Evolutionary conservation across 2,888 invertebrate species (phyloP).

Genomic region (Heliothis peltigera): DNA sequence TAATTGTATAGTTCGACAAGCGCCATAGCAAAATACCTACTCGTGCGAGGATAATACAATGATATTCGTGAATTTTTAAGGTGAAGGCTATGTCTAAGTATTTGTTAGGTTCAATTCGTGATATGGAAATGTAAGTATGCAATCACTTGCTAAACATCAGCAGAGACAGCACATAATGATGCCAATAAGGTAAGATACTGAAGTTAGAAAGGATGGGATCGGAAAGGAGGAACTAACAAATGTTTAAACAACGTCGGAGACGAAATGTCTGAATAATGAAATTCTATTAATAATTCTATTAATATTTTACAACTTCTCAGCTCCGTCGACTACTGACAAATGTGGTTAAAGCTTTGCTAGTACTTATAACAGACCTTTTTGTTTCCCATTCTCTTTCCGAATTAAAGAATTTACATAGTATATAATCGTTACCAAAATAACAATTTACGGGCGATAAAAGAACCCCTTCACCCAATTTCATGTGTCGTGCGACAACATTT

Average conservation of each 20-base stretch:
- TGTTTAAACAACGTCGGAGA: too few species aligned
- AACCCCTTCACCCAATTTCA: slow-evolving; percentile 31
- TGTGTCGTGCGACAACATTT: slow-evolving; percentile 31
- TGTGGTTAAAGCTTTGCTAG: too few species aligned
- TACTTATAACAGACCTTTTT: too few species aligned
- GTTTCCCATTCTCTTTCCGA: neutral
- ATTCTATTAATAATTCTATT: too few species aligned
- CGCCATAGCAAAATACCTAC: neutral
- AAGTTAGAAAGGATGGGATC: too few species aligned
- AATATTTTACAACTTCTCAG: too few species aligned
- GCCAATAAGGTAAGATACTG: too few species aligned
- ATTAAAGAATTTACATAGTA: neutral
- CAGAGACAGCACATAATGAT: neutral
- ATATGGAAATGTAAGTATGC: neutral
- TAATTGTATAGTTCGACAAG: neutral
- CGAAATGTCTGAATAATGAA: too few species aligned
- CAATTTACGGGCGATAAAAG: slow-evolving; percentile 26
- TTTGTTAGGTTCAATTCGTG: slow-evolving; percentile 7
- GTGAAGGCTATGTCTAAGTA: slow-evolving; percentile 31
- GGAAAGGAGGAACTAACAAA: too few species aligned
- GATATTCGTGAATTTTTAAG: slow-evolving; percentile 27
- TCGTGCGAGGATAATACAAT: slow-evolving; percentile 3
- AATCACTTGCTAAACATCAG: neutral
- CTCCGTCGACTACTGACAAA: too few species aligned
- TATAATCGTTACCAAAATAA: slow-evolving; percentile 6